Conservation (phyloP, 2,113 vertebrate genomes). For the Rhadina sibilatrix region DNA sequence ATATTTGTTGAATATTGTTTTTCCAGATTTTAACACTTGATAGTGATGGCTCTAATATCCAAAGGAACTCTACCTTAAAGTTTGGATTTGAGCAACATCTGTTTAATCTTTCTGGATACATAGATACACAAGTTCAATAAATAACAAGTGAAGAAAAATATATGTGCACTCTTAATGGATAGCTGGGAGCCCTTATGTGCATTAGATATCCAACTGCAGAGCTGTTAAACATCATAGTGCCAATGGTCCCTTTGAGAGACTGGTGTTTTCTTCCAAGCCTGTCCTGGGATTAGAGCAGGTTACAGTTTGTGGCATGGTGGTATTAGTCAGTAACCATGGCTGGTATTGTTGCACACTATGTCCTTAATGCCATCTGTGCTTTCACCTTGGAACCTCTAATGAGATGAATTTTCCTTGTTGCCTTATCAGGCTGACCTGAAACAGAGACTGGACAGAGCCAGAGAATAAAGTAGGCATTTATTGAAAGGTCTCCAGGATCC, state of each 20-base stretch:
- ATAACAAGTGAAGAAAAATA: not conserved
- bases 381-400: not conserved
- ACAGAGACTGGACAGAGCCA: no score
- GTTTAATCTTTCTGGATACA: not conserved
- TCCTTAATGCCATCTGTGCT: not conserved
- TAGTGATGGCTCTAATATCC: not conserved
- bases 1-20: not conserved
- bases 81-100: not conserved
- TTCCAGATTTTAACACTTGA: not conserved
- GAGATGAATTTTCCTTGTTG: not conserved
- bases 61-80: not conserved
- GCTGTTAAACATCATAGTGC: not conserved
- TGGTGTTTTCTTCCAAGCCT: not conserved
- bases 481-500: no score
- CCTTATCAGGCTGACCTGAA: no score
- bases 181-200: not conserved
- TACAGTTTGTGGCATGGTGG: not conserved
- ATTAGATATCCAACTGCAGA: not conserved
- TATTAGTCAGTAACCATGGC: not conserved
- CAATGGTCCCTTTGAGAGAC: not conserved
- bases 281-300: not conserved
- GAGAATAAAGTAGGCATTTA: no score
- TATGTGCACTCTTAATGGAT: not conserved
- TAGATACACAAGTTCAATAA: not conserved
- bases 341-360: not conserved